Conservation (phyloP, 2,113 vertebrate genomes). For the Coptodon rendalli region DNA sequence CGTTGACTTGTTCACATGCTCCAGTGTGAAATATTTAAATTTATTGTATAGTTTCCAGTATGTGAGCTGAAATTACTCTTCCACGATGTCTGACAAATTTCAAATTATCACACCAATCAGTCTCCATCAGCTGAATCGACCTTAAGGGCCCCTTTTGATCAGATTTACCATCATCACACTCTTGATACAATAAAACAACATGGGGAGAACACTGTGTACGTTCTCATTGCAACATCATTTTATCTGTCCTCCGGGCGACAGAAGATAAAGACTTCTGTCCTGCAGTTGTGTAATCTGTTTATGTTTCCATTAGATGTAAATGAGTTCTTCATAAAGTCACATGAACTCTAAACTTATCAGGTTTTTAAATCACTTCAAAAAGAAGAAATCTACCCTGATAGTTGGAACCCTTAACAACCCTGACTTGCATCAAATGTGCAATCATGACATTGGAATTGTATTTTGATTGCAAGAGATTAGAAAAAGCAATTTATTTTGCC, state of each 20-base stretch:
- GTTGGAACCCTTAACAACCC: not conserved
- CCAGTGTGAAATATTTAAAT: not conserved
- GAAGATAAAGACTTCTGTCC: conserved; percentile 31
- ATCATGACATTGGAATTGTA: not conserved
- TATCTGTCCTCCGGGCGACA: not conserved
- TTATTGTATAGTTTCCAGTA: not conserved
- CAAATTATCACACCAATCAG: not conserved
- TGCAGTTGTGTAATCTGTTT: conserved; percentile 41
- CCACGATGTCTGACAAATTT: not conserved
- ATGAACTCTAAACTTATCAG: conserved; percentile 29
- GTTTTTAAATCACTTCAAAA: not conserved
- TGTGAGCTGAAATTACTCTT: not conserved
- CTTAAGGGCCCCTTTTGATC: conserved; percentile 21
- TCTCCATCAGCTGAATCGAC: conserved; percentile 7
- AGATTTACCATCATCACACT: not conserved
- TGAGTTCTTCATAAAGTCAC: conserved; percentile 3
- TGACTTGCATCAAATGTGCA: not conserved
- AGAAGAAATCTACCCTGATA: not conserved
- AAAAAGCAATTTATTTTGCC: not conserved
- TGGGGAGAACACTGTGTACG: conserved; percentile 2
- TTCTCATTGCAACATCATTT: conserved; percentile 9
- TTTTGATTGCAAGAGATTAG: not conserved
- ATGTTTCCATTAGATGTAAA: not conserved
- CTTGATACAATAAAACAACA: not conserved
- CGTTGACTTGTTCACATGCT: not conserved